Conservation (phyloP, 2,888 invertebrate genomes). For the Pherbina coryleti region DNA sequence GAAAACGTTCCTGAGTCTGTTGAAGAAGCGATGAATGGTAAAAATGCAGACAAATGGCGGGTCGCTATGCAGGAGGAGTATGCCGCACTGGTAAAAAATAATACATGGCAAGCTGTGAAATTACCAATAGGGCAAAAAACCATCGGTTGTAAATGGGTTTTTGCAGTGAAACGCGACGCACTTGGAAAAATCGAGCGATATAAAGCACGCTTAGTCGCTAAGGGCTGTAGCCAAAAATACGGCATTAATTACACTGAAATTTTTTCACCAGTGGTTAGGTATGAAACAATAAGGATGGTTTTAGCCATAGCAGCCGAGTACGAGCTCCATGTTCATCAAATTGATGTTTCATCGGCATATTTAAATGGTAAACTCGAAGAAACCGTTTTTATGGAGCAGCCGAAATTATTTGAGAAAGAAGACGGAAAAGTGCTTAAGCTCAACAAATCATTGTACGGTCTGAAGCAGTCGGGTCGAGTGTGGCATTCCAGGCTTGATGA, state of each 20-base stretch:
- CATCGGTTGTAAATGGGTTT: constrained; percentile 24
- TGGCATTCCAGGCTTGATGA: constrained; percentile 43
- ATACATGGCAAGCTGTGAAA: constrained; percentile 15
- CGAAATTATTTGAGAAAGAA: constrained; percentile 2
- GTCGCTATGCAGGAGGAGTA: neutral
- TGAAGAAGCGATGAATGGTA: neutral
- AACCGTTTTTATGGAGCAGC: constrained; percentile 35
- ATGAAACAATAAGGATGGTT: neutral
- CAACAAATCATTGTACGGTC: constrained; percentile 46
- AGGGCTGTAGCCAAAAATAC: constrained; percentile 39
- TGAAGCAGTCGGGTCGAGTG: constrained; percentile 45
- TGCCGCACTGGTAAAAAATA: no score
- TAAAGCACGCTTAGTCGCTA: constrained; percentile 38
- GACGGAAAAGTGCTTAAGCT: constrained; percentile 20
- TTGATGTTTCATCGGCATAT: constrained; percentile 32
- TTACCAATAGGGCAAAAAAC: constrained; percentile 12
- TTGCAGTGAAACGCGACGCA: constrained; percentile 3
- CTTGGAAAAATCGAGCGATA: constrained; percentile 15
- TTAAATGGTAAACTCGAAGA: constrained; percentile 36
- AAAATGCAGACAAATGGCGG: neutral
- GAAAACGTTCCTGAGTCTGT: constrained; percentile 2
- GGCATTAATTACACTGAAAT: constrained; percentile 37
- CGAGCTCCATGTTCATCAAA: constrained; percentile 34
- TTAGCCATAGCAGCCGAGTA: constrained; percentile 26
- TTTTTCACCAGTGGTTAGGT: constrained; percentile 39